phyloP scores from a whole-genome alignment of 1,140 invertebrate species.

The Scaptomyza hsui region DNA sequence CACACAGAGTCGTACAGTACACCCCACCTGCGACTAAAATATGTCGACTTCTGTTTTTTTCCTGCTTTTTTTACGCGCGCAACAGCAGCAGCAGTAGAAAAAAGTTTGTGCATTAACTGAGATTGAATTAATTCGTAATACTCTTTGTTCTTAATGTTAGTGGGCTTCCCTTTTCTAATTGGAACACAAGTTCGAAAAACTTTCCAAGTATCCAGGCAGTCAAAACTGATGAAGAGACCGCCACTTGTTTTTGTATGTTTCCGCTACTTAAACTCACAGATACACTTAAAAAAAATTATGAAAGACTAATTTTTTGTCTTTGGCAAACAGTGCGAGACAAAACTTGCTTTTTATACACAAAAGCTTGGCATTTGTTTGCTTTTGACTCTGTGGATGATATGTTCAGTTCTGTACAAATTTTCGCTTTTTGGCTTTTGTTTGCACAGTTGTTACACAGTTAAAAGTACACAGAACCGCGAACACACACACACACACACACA shows the following conservation, averaged over 20 bases:
- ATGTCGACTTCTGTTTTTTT: slow-evolving; percentile 16
- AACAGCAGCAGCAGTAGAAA: not conserved
- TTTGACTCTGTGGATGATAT: slow-evolving; percentile 1
- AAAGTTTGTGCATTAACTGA: slow-evolving; percentile 65
- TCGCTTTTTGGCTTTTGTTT: slow-evolving; percentile 43
- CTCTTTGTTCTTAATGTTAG: slow-evolving; percentile 31
- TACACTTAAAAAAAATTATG: slow-evolving; percentile 13
- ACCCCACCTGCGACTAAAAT: not conserved
- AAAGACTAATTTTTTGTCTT: not conserved
- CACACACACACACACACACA: slow-evolving; percentile 23
- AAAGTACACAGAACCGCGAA: no score
- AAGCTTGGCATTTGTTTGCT: slow-evolving; percentile 32
- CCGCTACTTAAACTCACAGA: not conserved
- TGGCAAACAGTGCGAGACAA: slow-evolving; percentile 2
- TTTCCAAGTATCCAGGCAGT: not conserved
- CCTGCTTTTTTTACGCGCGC: slow-evolving; percentile 10
- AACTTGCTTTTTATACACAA: slow-evolving; percentile 24
- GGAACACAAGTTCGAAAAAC: slow-evolving; percentile 57
- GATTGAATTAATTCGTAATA: slow-evolving; percentile 50
- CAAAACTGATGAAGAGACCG: slow-evolving; percentile 3
- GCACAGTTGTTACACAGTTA: slow-evolving; percentile 78
- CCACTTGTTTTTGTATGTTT: slow-evolving; percentile 12
- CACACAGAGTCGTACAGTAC: no score
- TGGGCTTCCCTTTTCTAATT: slow-evolving; percentile 60
- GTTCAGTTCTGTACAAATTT: slow-evolving; percentile 3